Evolutionary conservation across 2,113 vertebrate genomes (phyloP).

Genomic region (Takifugu flavidus): DNA sequence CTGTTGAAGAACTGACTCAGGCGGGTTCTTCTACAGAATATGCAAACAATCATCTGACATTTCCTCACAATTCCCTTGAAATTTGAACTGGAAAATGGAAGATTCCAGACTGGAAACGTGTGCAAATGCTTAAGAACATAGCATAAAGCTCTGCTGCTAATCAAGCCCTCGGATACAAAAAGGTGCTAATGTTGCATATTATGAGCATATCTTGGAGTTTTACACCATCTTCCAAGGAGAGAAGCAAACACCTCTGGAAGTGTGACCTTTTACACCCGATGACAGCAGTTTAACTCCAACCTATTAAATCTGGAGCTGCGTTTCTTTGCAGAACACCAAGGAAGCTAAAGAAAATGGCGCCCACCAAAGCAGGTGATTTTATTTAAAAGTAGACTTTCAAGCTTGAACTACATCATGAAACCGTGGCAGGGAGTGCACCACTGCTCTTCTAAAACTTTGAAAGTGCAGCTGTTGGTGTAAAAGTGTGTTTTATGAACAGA

Average conservation of each 20-base stretch:
- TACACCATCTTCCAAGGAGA: too few species aligned
- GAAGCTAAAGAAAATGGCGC: background rate
- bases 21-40: conserved; percentile 38
- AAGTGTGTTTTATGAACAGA: background rate
- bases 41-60: conserved; percentile 48
- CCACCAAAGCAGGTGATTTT: too few species aligned
- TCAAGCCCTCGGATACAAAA: background rate
- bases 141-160: too few species aligned
- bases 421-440: too few species aligned
- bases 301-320: conserved; percentile 28
- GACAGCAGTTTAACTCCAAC: conserved; percentile 32
- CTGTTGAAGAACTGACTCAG: conserved; percentile 55
- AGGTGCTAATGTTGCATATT: background rate
- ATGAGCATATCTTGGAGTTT: background rate
- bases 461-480: background rate
- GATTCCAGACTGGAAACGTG: too few species aligned
- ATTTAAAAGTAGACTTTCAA: too few species aligned
- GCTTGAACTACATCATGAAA: too few species aligned
- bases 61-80: conserved; percentile 32
- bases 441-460: background rate
- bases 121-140: too few species aligned
- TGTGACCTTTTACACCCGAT: background rate
- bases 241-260: too few species aligned
- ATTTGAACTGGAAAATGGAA: conserved; percentile 30
- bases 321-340: conserved; percentile 15